These are phyloP conservation scores for Hermodice carunculata DNA, from an alignment of 2,888 invertebrate species.

Conservation along the genomic window DNA sequence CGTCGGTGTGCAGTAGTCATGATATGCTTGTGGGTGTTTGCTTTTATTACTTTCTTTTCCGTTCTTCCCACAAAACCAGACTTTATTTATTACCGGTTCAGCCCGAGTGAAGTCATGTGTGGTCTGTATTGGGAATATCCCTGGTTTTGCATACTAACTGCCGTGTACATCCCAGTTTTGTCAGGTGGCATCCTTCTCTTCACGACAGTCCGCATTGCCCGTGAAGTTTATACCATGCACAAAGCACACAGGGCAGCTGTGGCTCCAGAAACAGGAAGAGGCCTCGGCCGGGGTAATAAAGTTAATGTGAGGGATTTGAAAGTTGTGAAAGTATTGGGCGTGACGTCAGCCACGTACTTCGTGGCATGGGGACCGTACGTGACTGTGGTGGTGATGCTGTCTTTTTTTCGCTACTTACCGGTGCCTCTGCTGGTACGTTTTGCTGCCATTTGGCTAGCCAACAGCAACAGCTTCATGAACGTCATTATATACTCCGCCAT, in stretches of 20 bases:
- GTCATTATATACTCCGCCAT: constrained; percentile 24
- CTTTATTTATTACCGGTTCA: constrained; percentile 30
- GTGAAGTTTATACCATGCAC: background rate
- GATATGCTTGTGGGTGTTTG: constrained; percentile 18
- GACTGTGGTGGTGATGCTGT: constrained; percentile 19
- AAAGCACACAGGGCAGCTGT: background rate
- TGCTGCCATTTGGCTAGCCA: constrained; percentile 19
- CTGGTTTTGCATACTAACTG: constrained; percentile 25
- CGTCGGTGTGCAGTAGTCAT: background rate
- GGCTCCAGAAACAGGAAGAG: no score
- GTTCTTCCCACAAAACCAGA: constrained; percentile 34
- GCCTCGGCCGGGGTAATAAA: background rate
- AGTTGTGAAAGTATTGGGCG: constrained; percentile 37
- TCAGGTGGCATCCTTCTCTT: constrained; percentile 35
- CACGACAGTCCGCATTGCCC: constrained; percentile 19
- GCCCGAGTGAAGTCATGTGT: constrained; percentile 24
- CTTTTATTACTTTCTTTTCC: constrained; percentile 34
- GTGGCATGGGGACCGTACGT: constrained; percentile 48
- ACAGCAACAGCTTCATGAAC: constrained; percentile 26
- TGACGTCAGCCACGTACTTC: constrained; percentile 42
- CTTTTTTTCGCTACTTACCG: background rate
- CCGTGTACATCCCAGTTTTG: constrained; percentile 40
- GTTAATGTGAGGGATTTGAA: constrained; percentile 23
- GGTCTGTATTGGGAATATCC: constrained; percentile 31
- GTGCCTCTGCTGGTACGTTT: constrained; percentile 11